Base-by-base conservation (phyloP, 2,113 vertebrate genomes). In the Stegostoma tigrinum region DNA sequence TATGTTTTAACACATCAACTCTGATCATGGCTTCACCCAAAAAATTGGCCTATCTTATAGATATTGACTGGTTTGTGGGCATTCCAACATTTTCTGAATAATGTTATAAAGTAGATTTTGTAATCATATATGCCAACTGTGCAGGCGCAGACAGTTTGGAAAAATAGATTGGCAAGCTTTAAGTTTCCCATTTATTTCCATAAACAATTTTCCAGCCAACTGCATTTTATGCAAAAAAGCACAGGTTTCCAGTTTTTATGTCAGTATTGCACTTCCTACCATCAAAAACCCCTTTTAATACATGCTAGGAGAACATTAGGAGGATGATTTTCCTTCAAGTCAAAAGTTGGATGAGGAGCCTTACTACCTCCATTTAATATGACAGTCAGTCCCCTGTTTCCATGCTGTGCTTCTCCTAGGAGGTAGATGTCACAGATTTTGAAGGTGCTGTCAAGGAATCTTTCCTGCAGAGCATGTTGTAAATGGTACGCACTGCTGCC, bases 71-170 rank as follows among this genome's bases (percentile, higher is more conserved):
- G 80, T 85, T 38, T 85, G 80, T 85, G 80, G 80, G n/a, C n/a
- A 85, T 85, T 85, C 80, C n/a, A n/a, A 85, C 80, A 85, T 21
- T 85, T 85, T 85, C 80, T 85, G 80, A 85, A 85, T 85, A 42
- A 21, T 19, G 42, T 85, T 42, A 85, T 85, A 85, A 85, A 19
- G 80, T 85, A 85, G 80, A 85, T 85, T 45, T 85, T 42, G 15
- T 85, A 42, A 5, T 42, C 38, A 85, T 38, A 45, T 45, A 85
- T 15, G 38, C 68, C 38, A 85, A 42, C 45, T 42, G 38, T 19
- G 38, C 80, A 85, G 80, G n/a, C 45, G 80, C 17, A 85, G 0
- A 21, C 17, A 5, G 15, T 21, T 85, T 85, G 2, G 15, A 85
- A 85, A 85, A 85, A 12, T 70, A 24, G 68, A 4, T 85, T 3